Conservation (phyloP, 2,888 invertebrate species). For the Pristionchus arcanus region DNA sequence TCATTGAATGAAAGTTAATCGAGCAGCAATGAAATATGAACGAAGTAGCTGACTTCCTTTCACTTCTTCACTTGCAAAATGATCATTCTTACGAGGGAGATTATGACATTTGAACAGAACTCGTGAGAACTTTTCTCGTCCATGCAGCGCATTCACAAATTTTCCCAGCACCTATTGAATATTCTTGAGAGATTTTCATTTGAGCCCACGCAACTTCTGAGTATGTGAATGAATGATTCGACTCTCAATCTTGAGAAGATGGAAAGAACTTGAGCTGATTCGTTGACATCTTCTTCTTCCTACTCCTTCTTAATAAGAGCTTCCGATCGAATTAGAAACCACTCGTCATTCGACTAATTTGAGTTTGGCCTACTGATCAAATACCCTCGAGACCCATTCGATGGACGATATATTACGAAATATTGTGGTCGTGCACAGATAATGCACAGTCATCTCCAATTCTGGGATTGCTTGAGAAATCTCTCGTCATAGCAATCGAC, state of each 20-base stretch:
- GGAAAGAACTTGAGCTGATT: conserved; percentile 14
- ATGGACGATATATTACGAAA: neutral
- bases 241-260: conserved; percentile 18
- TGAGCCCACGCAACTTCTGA: conserved; percentile 41
- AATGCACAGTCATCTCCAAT: neutral
- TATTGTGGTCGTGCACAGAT: neutral
- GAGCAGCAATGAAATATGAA: conserved; percentile 1
- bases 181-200: conserved; percentile 15
- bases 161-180: conserved; percentile 13
- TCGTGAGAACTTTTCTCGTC: neutral
- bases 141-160: neutral
- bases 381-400: neutral
- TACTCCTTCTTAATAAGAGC: neutral
- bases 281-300: neutral
- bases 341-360: conserved; percentile 8
- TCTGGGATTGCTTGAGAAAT: neutral
- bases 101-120: neutral
- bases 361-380: conserved; percentile 27
- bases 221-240: conserved; percentile 11
- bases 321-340: conserved; percentile 31
- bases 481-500: neutral
- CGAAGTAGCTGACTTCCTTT: neutral
- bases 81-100: neutral
- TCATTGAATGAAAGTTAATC: conserved; percentile 13
- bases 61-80: neutral